Evolutionary conservation across 1,140 invertebrate genomes (phyloP).

Genomic region (Meteorus sp.): DNA sequence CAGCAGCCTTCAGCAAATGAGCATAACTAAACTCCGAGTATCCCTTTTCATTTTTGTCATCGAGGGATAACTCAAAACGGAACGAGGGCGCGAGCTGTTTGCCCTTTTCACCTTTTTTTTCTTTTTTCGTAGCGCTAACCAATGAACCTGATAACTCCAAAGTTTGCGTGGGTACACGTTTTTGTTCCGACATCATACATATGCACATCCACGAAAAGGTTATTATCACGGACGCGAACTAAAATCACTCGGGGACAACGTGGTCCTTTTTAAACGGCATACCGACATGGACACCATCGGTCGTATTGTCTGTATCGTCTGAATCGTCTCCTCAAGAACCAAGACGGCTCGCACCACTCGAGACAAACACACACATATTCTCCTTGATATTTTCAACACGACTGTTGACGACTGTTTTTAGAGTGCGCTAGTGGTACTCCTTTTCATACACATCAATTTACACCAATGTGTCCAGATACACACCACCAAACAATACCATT

Average conservation of each 20-base stretch:
- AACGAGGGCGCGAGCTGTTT: slow-evolving; percentile 60
- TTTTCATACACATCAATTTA: slow-evolving; percentile 2
- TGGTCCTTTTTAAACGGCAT: slow-evolving; percentile 46
- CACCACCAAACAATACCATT: not conserved
- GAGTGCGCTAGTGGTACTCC: slow-evolving; percentile 46
- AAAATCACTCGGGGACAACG: slow-evolving; percentile 35
- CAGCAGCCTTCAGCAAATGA: slow-evolving; percentile 63
- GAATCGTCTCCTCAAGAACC: too few relatives aligned
- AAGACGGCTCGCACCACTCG: too few relatives aligned
- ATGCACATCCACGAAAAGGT: slow-evolving; percentile 20
- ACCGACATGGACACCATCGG: slow-evolving; percentile 39
- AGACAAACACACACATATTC: too few relatives aligned
- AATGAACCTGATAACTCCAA: slow-evolving; percentile 50
- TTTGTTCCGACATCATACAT: slow-evolving; percentile 61
- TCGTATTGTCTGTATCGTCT: too few relatives aligned
- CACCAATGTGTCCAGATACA: not conserved
- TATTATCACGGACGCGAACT: not conserved
- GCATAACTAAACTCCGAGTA: slow-evolving; percentile 70
- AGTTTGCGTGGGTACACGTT: slow-evolving; percentile 59
- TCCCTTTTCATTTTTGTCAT: slow-evolving; percentile 67
- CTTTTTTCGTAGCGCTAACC: slow-evolving; percentile 51
- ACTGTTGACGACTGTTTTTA: slow-evolving; percentile 55
- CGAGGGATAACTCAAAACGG: slow-evolving; percentile 63
- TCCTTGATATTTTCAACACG: too few relatives aligned
- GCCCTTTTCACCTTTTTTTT: slow-evolving; percentile 56